A percentile compares a stretch with the other conserved stretches of the same genome.
Evolutionary conservation across 1,140 invertebrate species (phyloP).

Genomic region (Drosophila pectinifera): DNA sequence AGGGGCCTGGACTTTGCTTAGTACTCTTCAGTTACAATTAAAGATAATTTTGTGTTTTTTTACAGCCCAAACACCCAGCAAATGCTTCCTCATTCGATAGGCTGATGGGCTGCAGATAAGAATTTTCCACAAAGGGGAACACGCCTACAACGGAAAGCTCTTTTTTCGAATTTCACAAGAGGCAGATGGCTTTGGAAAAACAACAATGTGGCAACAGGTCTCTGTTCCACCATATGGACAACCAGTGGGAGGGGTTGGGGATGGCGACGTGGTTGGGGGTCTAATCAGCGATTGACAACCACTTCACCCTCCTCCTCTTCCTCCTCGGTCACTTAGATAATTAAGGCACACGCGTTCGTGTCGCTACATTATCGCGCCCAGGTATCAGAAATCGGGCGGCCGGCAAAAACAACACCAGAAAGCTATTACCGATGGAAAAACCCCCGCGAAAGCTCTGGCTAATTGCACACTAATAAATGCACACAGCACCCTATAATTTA

Average conservation of each 20-base stretch:
- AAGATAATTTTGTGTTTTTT: conserved; percentile 32
- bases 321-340: conserved; percentile 47
- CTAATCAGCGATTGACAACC: conserved; percentile 66
- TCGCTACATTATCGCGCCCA: conserved; percentile 44
- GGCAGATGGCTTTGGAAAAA: conserved; percentile 19
- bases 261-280: background rate
- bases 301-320: background rate
- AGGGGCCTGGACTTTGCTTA: background rate
- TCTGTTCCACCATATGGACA: background rate
- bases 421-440: conserved; percentile 68
- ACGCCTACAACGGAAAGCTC: conserved; percentile 51
- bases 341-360: conserved; percentile 28
- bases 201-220: conserved; percentile 68
- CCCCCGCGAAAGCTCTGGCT: conserved; percentile 37
- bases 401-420: conserved; percentile 58
- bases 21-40: conserved; percentile 34
- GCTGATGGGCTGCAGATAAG: conserved; percentile 21
- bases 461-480: conserved; percentile 37
- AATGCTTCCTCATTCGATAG: conserved; percentile 48
- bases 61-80: background rate
- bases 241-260: background rate
- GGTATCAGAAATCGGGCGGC: conserved; percentile 57
- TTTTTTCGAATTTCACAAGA: conserved; percentile 72
- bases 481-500: conserved; percentile 19
- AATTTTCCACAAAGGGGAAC: background rate